Evolutionary conservation across 2,888 invertebrate species (phyloP).

Genomic region (Microctonus aethiopoides): DNA sequence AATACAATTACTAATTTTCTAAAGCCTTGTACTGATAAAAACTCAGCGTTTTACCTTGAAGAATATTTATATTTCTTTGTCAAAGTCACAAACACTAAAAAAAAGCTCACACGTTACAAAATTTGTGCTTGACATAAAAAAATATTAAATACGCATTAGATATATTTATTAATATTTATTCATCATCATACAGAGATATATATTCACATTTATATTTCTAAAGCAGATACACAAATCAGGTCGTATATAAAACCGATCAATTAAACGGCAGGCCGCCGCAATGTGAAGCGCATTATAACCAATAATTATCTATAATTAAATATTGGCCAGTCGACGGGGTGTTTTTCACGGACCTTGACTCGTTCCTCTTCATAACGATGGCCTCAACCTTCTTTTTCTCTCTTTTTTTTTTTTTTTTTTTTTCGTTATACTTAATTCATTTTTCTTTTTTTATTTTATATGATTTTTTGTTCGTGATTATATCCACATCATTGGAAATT

Average conservation of each 20-base stretch:
- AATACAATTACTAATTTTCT: too few relatives aligned
- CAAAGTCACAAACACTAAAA: too few relatives aligned
- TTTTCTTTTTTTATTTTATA: slow-evolving; percentile 17
- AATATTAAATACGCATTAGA: background rate
- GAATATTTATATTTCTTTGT: too few relatives aligned
- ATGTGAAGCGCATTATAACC: slow-evolving; percentile 61
- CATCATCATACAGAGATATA: background rate
- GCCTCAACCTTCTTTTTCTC: background rate
- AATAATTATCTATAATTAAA: slow-evolving; percentile 63
- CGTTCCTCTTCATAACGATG: slow-evolving; percentile 5
- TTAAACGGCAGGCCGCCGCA: slow-evolving; percentile 62
- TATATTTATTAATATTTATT: background rate
- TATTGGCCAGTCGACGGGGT: slow-evolving; percentile 51
- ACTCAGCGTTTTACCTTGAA: too few relatives aligned
- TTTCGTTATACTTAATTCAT: slow-evolving; percentile 2
- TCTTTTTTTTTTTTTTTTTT: background rate
- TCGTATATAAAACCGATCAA: slow-evolving; percentile 57
- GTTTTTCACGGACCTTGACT: slow-evolving; percentile 34
- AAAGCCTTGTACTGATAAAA: too few relatives aligned
- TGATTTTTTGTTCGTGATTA: slow-evolving; percentile 18
- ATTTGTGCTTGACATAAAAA: background rate
- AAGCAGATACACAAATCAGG: slow-evolving; percentile 61
- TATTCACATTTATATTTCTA: background rate
- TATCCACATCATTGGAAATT: background rate
- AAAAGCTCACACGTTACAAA: too few relatives aligned